These are phyloP conservation scores for Jaculus jaculus DNA, from an alignment of 2,113 vertebrate genomes.

Conservation along the genomic window DNA sequence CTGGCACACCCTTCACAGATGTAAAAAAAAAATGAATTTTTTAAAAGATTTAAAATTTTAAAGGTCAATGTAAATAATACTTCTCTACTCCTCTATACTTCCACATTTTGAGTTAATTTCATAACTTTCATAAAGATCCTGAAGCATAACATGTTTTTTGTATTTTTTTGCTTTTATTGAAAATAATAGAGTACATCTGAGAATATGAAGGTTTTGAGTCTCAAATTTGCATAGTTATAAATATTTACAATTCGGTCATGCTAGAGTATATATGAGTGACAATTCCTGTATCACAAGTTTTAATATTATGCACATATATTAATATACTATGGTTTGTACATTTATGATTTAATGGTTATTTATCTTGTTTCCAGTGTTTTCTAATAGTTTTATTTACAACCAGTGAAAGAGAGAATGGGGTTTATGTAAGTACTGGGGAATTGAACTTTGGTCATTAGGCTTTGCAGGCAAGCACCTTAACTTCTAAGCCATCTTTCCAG, in stretches of 20 bases:
- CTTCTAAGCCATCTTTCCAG: no score
- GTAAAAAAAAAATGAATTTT: no score
- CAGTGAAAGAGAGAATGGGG: no score
- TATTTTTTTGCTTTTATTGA: not conserved
- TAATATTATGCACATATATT: not conserved
- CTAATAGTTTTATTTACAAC: not conserved
- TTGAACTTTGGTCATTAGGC: no score
- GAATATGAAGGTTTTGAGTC: not conserved
- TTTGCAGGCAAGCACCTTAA: no score
- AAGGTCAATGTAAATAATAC: not conserved
- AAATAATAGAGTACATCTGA: not conserved
- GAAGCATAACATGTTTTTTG: not conserved
- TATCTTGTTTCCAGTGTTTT: not conserved
- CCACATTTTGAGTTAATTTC: not conserved
- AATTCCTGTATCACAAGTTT: not conserved
- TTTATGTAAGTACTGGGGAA: no score
- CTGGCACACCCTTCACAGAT: no score
- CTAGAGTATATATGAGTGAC: not conserved
- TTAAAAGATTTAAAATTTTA: no score
- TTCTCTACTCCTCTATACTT: not conserved
- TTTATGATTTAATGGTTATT: not conserved
- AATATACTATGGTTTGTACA: not conserved
- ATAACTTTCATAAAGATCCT: not conserved
- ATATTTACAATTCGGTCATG: not conserved
- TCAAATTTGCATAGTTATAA: not conserved